Conservation (phyloP, 2,888 invertebrate genomes). For the Melipona beecheii region DNA sequence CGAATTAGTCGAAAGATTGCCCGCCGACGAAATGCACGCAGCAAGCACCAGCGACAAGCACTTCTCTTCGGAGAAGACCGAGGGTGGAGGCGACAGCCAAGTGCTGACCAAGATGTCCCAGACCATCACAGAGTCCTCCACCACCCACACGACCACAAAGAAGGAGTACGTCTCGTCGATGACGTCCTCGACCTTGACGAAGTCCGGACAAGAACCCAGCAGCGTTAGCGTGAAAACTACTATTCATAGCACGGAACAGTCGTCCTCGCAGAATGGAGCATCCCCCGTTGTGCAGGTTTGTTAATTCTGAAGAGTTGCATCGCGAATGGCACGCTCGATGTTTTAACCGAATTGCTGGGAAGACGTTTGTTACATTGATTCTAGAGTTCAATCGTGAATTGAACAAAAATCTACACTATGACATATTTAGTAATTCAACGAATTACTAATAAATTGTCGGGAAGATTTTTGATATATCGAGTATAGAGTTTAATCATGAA, state of each 20-base stretch:
- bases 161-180: conserved; percentile 81
- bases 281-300: conserved; percentile 81
- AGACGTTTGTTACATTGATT: no score
- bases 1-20: conserved; percentile 73
- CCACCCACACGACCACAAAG: conserved; percentile 79
- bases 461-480: background rate
- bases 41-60: conserved; percentile 82
- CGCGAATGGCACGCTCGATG: no score
- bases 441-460: no score
- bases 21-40: conserved; percentile 80
- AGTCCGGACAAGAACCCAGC: conserved; percentile 71
- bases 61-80: conserved; percentile 80
- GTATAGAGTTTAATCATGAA: no score
- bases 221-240: conserved; percentile 79
- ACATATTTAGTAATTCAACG: no score
- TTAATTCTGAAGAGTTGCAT: background rate
- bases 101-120: conserved; percentile 81
- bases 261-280: conserved; percentile 79
- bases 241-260: conserved; percentile 77
- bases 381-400: no score
- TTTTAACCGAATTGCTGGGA: no score
- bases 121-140: conserved; percentile 80
- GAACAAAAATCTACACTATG: no score
- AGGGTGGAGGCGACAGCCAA: conserved; percentile 66
- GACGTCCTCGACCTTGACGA: conserved; percentile 75